A percentile compares a stretch with the other conserved stretches of the same genome.
Conservation (phyloP, 2,888 invertebrate genomes). For the Antheraea assamensis region DNA sequence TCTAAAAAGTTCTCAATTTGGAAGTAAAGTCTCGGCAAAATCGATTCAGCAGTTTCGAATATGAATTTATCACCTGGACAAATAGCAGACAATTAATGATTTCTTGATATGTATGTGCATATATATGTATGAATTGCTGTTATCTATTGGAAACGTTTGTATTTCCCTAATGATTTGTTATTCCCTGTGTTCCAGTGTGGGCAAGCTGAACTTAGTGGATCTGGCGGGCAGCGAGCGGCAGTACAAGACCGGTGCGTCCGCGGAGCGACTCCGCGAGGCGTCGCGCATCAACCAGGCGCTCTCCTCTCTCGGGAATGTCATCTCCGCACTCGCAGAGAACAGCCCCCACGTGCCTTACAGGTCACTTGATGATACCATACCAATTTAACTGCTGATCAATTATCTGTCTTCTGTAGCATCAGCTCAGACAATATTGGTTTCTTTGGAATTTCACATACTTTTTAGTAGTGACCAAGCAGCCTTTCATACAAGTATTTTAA, state of each 20-base stretch:
- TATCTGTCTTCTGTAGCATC: not conserved
- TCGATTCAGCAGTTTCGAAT: no score
- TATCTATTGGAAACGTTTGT: not conserved
- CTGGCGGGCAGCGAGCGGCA: conserved; percentile 99
- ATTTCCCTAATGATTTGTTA: not conserved
- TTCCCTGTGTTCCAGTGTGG: conserved; percentile 83
- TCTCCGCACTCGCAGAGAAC: conserved; percentile 97
- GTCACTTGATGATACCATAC: conserved; percentile 35
- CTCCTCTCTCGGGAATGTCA: conserved; percentile 98
- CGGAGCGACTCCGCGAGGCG: conserved; percentile 96
- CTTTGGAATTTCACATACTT: no score
- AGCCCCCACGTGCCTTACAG: conserved; percentile 97
- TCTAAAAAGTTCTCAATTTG: no score
- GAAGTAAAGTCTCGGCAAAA: no score
- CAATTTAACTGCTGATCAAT: not conserved
- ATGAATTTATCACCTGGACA: no score
- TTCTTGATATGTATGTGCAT: no score
- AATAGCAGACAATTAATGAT: no score
- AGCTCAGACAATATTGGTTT: no score
- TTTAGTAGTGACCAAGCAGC: no score
- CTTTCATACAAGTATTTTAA: no score
- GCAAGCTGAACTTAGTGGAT: conserved; percentile 98
- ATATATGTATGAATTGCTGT: no score
- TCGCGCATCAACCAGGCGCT: conserved; percentile 98
- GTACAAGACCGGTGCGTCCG: conserved; percentile 97